Evolutionary conservation across 2,888 invertebrate species (phyloP).

Genomic region (Arge pagana): DNA sequence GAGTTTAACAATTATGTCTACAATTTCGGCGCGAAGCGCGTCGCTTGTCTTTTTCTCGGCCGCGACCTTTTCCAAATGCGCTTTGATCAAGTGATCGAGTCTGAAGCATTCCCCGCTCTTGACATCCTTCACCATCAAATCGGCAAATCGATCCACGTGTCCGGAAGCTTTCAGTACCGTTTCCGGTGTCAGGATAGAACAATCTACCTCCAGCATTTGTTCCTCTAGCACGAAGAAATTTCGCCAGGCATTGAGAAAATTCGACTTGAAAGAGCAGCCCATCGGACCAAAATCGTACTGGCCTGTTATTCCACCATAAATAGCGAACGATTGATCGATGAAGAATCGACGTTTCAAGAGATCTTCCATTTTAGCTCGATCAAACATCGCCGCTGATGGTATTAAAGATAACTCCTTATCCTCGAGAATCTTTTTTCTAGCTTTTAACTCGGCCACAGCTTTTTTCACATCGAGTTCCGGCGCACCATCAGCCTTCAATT

Average conservation of each 20-base stretch:
- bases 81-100: constrained; percentile 96
- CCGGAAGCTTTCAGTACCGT: constrained; percentile 97
- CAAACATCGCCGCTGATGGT: constrained; percentile 75
- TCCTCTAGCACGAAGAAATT: constrained; percentile 96
- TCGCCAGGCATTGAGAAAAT: constrained; percentile 91
- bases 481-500: constrained; percentile 84
- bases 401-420: constrained; percentile 88
- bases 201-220: constrained; percentile 98
- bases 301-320: constrained; percentile 94
- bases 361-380: constrained; percentile 95
- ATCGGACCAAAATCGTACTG: constrained; percentile 99
- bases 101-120: constrained; percentile 97
- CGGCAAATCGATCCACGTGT: constrained; percentile 98
- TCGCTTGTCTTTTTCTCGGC: constrained; percentile 81
- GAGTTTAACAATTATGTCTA: constrained; percentile 78
- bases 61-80: constrained; percentile 83
- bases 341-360: constrained; percentile 95
- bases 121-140: constrained; percentile 97
- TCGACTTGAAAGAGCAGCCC: constrained; percentile 98
- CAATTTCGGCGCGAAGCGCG: constrained; percentile 74
- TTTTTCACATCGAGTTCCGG: constrained; percentile 91
- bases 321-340: constrained; percentile 98
- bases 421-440: constrained; percentile 87
- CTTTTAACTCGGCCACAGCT: constrained; percentile 91
- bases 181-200: constrained; percentile 96